A percentile compares a stretch with the other conserved stretches of the same genome.
These are phyloP conservation scores for Rhabdomys pumilio DNA, from an alignment of 2,797 vertebrate species.

Conservation along the genomic window DNA sequence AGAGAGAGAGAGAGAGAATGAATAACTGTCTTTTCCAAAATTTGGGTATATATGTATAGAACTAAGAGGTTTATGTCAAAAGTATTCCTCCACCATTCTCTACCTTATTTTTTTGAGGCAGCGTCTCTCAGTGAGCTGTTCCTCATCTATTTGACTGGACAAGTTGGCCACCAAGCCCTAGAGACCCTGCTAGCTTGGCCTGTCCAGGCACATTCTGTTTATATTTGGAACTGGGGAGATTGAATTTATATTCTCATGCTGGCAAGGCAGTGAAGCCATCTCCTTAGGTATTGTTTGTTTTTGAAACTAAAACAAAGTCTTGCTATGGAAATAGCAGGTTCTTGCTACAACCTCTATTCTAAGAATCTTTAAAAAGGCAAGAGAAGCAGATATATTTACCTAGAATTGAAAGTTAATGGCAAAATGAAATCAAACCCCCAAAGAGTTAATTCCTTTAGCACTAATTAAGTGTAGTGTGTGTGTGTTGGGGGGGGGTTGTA, in stretches of 20 bases:
- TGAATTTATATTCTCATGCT: background rate
- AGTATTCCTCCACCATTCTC: background rate
- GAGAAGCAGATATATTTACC: conserved; percentile 61
- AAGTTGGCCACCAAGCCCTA: background rate
- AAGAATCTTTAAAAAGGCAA: conserved; percentile 68
- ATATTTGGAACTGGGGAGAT: background rate
- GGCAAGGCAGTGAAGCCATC: background rate
- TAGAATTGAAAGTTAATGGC: conserved; percentile 71
- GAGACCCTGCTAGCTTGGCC: background rate
- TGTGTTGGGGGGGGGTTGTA: conserved; percentile 61
- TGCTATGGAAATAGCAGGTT: conserved; percentile 25
- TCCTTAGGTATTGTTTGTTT: background rate
- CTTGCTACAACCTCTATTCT: conserved; percentile 48
- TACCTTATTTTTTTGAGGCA: background rate
- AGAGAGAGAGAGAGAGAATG: too few species aligned
- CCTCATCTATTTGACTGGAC: background rate
- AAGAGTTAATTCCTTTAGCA: conserved; percentile 84
- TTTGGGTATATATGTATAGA: background rate
- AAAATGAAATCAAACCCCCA: conserved; percentile 77
- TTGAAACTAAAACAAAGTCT: background rate
- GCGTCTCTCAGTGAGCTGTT: background rate
- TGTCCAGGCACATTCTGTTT: background rate
- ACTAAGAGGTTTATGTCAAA: background rate
- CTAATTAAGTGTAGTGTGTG: conserved; percentile 87
- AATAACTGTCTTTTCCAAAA: background rate